phyloP scores from a whole-genome alignment of 2,797 vertebrate genomes.

The Intellagama lesueurii region DNA sequence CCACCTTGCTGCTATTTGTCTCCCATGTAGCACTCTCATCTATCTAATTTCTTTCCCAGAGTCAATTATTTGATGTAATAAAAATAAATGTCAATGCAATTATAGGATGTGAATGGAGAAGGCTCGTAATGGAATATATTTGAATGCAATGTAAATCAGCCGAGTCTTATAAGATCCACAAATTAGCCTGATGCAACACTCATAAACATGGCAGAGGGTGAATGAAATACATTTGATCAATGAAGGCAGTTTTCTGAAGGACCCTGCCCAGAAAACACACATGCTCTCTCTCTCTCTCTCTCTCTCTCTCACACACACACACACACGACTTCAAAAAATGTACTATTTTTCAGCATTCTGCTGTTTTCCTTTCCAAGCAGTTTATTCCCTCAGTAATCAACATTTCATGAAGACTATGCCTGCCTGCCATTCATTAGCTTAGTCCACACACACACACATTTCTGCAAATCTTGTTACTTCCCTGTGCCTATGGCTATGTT shows the following conservation, averaged over 20 bases:
- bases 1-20: conserved; percentile 46
- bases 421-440: too few species aligned
- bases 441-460: too few species aligned
- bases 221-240: conserved; percentile 38
- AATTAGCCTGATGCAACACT: conserved; percentile 52
- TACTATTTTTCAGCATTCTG: background rate
- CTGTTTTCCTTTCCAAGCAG: background rate
- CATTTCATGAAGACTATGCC: too few species aligned
- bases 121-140: conserved; percentile 63
- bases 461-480: background rate
- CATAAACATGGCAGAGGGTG: conserved; percentile 45
- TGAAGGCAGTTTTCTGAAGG: conserved; percentile 30
- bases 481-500: background rate
- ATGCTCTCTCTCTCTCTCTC: too few species aligned
- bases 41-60: conserved; percentile 59
- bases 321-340: background rate
- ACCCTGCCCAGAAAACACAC: background rate
- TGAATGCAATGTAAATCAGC: conserved; percentile 64
- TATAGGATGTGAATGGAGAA: conserved; percentile 65
- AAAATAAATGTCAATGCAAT: conserved; percentile 62
- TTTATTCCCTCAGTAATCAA: background rate
- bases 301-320: background rate
- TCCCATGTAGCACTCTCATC: conserved; percentile 44
- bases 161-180: conserved; percentile 53
- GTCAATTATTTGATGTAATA: conserved; percentile 64